Evolutionary conservation across 2,113 vertebrate genomes (phyloP).

Genomic region (Triplophysa dalaica): DNA sequence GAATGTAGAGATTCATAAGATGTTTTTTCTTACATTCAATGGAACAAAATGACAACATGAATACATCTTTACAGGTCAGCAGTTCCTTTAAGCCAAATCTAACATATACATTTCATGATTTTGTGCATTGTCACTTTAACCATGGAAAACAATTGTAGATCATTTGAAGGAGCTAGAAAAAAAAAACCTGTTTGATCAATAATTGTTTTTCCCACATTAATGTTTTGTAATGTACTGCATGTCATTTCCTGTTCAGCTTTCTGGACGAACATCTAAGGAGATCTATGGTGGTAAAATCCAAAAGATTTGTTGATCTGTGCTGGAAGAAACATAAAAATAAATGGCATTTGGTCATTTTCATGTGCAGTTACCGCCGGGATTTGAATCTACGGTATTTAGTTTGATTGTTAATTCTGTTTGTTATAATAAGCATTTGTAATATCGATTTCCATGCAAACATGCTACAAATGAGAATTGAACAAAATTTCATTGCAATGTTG

Average conservation of each 20-base stretch:
- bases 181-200: neutral
- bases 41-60: too few relatives aligned
- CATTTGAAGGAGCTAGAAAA: constrained; percentile 2
- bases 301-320: constrained; percentile 1
- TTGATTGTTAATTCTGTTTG: constrained; percentile 7
- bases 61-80: neutral
- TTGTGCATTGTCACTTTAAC: constrained; percentile 16
- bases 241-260: neutral
- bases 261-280: neutral
- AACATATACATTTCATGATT: neutral
- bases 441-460: constrained; percentile 51
- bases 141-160: constrained; percentile 11
- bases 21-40: too few relatives aligned
- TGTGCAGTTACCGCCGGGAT: neutral
- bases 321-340: neutral
- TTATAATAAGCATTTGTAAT: constrained; percentile 11
- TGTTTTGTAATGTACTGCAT: constrained; percentile 5
- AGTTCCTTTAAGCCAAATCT: too few relatives aligned
- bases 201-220: neutral
- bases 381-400: neutral
- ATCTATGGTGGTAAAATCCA: neutral
- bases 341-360: neutral
- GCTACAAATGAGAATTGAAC: constrained; percentile 52
- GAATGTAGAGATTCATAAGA: too few relatives aligned
- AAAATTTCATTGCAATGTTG: constrained; percentile 52